Conservation (phyloP, 2,888 invertebrate genomes). For the Autographa pulchrina region DNA sequence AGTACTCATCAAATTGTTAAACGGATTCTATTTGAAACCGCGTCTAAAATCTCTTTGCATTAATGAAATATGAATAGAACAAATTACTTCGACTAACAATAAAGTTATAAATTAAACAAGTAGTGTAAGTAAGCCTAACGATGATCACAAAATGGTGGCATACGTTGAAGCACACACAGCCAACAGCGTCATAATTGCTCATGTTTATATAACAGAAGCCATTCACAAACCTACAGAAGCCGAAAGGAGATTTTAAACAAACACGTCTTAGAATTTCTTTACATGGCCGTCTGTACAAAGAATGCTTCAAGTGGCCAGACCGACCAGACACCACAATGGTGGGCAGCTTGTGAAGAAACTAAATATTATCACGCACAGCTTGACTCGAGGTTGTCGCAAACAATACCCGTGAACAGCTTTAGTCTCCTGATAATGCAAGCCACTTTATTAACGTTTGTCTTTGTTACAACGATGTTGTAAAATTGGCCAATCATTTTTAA, state of each 20-base stretch:
- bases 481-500: constrained; percentile 60
- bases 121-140: constrained; percentile 45
- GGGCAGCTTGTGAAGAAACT: constrained; percentile 78
- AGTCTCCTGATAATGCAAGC: constrained; percentile 53
- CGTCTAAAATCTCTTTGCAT: constrained; percentile 8
- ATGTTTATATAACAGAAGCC: constrained; percentile 84
- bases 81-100: constrained; percentile 32
- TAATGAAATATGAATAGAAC: constrained; percentile 26
- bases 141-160: constrained; percentile 59
- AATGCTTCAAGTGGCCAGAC: constrained; percentile 81
- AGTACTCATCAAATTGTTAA: background rate
- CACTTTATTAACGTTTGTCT: constrained; percentile 59
- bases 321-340: constrained; percentile 76
- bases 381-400: constrained; percentile 71
- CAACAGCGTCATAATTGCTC: constrained; percentile 79
- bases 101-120: constrained; percentile 34
- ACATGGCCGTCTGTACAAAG: constrained; percentile 77
- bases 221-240: constrained; percentile 85
- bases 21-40: background rate
- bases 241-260: constrained; percentile 85
- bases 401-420: constrained; percentile 63
- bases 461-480: constrained; percentile 54
- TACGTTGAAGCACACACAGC: constrained; percentile 64
- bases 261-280: constrained; percentile 82
- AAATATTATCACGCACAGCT: constrained; percentile 88